Evolutionary conservation across 2,888 invertebrate species (phyloP), one percentile per base, ranked within the genome.

Genomic region (Tipula helvola): DNA sequence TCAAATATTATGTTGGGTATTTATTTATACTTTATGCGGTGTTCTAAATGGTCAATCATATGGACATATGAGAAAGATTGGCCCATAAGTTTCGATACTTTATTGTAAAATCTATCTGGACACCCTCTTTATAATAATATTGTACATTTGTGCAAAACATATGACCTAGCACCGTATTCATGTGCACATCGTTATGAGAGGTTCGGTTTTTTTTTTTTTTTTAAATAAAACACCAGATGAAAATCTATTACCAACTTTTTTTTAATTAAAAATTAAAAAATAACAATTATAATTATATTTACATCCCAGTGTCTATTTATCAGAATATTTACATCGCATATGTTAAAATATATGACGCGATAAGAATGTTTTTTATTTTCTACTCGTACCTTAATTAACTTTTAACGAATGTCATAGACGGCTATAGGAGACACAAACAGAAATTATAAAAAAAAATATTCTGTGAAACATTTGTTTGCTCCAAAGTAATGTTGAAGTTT

Each of bases 311-410:
- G 71, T 71, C 71, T 28, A 18, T 71, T 28, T 84, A 84, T 84
- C 84, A 84, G 84, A 39, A 71, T 84, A 39, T 39, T 84, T 41
- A 84, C 84, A 84, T 84, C 84, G 41, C 84, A 84, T 84, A 84
- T 84, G 84, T 84, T 84, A 84, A 41, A 39, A 39, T 84, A 41
- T 84, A n/a, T 39, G 41, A 84, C 39, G 16, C 36, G 39, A 41
- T 39, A 39, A 84, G 36, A 36, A 84, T 83, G 16, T 16, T 83
- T 83, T 39, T 39, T 39, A n/a, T 36, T 39, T n/a, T 28, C 5
- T 83, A 36, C 10, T 83, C 36, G 36, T 83, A 39, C 84, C 84
- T 84, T 84, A 84, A 84, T 84, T 84, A 84, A 84, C 84, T 84
- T 84, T 84, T 84, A 84, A 84, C 84, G 84, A 84, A 84, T 84